These are phyloP conservation scores for Calliphora vicina DNA, from an alignment of 1,140 invertebrate species.

Conservation along the genomic window DNA sequence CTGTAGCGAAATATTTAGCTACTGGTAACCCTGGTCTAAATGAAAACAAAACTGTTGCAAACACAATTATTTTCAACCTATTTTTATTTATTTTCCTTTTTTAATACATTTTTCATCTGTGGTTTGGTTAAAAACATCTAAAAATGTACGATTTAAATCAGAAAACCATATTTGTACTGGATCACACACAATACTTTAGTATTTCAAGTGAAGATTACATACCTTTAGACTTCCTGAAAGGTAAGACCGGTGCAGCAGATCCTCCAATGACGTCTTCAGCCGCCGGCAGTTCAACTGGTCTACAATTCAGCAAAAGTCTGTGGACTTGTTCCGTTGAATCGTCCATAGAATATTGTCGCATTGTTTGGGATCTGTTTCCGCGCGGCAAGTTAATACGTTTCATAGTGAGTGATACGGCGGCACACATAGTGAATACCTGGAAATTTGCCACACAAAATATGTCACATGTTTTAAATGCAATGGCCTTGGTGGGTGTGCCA, in stretches of 20 bases:
- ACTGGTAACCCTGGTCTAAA: not conserved
- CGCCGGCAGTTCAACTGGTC: conserved; percentile 21
- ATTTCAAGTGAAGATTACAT: conserved; percentile 86
- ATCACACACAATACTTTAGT: conserved; percentile 89
- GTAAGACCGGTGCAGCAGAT: conserved; percentile 62
- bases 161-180: conserved; percentile 94
- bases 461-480: conserved; percentile 78
- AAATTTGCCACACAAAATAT: conserved; percentile 81
- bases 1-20: not conserved
- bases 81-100: not conserved
- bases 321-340: conserved; percentile 96
- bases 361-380: conserved; percentile 96
- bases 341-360: conserved; percentile 92
- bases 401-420: conserved; percentile 81
- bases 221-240: conserved; percentile 87
- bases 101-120: not conserved
- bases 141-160: conserved; percentile 72
- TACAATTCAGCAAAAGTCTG: conserved; percentile 75
- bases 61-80: not conserved
- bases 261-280: not conserved
- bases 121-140: not conserved
- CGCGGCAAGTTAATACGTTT: conserved; percentile 85
- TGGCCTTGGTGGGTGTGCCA: conserved; percentile 77
- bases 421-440: conserved; percentile 86
- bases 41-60: not conserved